Percentiles rank a stretch among this genome's conserved stretches.
phyloP scores from a whole-genome alignment of 2,113 vertebrate species.

The Nannobrachium achirus region DNA sequence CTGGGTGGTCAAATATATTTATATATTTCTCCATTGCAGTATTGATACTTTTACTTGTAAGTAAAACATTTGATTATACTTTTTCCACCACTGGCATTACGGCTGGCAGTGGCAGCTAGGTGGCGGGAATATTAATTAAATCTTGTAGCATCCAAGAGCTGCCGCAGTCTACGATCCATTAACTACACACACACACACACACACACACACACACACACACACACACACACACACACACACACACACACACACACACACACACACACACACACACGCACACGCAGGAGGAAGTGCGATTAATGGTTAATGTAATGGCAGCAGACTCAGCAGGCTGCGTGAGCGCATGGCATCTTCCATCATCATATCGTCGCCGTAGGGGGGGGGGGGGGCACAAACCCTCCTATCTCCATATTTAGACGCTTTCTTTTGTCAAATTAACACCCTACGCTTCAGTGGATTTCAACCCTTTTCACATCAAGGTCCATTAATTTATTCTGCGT shows the following conservation, averaged over 20 bases:
- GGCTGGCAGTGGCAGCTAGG: slow-evolving; percentile 48
- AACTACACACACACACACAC: slow-evolving; percentile 30
- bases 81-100: slow-evolving; percentile 42
- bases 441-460: too few relatives aligned
- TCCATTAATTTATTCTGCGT: too few relatives aligned
- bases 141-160: slow-evolving; percentile 54
- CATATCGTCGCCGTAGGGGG: background rate
- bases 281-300: slow-evolving; percentile 54
- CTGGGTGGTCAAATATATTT: too few relatives aligned
- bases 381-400: too few relatives aligned
- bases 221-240: background rate
- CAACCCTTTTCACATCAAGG: too few relatives aligned
- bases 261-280: slow-evolving; percentile 16
- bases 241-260: slow-evolving; percentile 12
- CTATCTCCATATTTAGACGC: too few relatives aligned
- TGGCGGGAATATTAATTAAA: slow-evolving; percentile 68
- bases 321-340: slow-evolving; percentile 66
- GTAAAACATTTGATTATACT: too few relatives aligned
- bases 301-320: slow-evolving; percentile 57
- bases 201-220: slow-evolving; percentile 20
- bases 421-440: too few relatives aligned
- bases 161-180: slow-evolving; percentile 58
- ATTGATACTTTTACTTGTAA: too few relatives aligned
- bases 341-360: slow-evolving; percentile 65
- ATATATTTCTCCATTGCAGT: too few relatives aligned